phyloP scores from a whole-genome alignment of 2,113 vertebrate species.

The Origma solitaria region DNA sequence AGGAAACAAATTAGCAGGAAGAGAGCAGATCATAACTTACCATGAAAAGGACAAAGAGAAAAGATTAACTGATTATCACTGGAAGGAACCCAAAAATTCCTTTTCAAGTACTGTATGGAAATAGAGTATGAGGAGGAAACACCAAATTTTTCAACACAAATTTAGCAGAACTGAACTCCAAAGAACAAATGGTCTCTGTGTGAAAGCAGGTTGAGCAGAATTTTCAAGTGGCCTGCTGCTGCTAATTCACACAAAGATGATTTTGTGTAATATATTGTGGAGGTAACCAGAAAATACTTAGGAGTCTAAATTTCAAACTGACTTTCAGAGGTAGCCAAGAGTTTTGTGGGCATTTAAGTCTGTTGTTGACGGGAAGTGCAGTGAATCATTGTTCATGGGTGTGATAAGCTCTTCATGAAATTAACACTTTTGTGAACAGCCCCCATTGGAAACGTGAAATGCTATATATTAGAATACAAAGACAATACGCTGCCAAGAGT shows the following conservation, averaged over 20 bases:
- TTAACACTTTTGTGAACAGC: background rate
- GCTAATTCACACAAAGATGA: background rate
- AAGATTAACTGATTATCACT: background rate
- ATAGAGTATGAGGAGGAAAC: background rate
- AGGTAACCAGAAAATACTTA: background rate
- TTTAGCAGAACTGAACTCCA: background rate
- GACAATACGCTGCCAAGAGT: background rate
- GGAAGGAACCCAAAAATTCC: background rate
- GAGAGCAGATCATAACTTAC: background rate
- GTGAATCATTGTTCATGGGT: background rate
- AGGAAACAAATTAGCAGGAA: background rate
- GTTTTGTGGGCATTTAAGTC: background rate
- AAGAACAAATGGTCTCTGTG: background rate
- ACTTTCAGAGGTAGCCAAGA: background rate
- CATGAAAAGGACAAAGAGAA: background rate
- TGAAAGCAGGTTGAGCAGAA: background rate
- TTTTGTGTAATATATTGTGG: background rate
- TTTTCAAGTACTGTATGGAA: background rate
- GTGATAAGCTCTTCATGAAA: background rate
- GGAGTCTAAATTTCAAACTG: background rate
- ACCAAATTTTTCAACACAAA: background rate
- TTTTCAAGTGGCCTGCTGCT: background rate
- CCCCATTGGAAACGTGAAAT: background rate
- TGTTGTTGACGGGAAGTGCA: rapidly evolving
- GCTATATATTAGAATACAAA: background rate